These are phyloP conservation scores for Balaeniceps rex DNA, from an alignment of 2,113 vertebrate species.

Conservation along the genomic window DNA sequence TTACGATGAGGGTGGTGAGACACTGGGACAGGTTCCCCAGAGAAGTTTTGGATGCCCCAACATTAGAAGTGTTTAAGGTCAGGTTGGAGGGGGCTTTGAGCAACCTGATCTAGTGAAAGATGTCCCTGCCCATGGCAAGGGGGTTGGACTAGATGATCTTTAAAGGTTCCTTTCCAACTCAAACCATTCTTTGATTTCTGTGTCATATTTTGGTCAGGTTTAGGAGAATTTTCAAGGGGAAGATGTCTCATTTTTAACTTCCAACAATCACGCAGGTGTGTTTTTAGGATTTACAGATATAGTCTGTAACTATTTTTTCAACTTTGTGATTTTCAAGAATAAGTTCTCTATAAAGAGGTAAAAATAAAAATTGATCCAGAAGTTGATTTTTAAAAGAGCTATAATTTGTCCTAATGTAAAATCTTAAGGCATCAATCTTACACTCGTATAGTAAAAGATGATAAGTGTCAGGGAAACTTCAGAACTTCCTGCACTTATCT, in stretches of 20 bases:
- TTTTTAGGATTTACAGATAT: not conserved
- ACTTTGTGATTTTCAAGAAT: not conserved
- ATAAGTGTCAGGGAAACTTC: not conserved
- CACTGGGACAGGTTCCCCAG: not conserved
- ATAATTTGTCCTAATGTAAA: not conserved
- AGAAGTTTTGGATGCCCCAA: not conserved
- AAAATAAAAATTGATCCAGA: not conserved
- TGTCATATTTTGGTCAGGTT: not conserved
- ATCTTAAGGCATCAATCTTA: not conserved
- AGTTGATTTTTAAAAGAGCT: not conserved
- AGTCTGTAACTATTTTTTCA: not conserved
- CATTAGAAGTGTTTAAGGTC: not conserved
- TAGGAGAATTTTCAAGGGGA: not conserved
- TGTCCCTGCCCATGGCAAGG: not conserved
- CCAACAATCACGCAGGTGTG: not conserved
- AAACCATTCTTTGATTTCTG: not conserved
- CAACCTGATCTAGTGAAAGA: not conserved
- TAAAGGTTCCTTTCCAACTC: not conserved
- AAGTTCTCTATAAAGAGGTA: not conserved
- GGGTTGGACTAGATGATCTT: not conserved
- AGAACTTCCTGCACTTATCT: not conserved
- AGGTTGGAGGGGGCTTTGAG: not conserved
- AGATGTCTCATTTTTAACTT: not conserved
- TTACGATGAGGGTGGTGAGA: not conserved
- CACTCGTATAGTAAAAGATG: not conserved